These are phyloP conservation scores for Incurvaria masculella DNA, from an alignment of 2,888 invertebrate species.

Conservation along the genomic window DNA sequence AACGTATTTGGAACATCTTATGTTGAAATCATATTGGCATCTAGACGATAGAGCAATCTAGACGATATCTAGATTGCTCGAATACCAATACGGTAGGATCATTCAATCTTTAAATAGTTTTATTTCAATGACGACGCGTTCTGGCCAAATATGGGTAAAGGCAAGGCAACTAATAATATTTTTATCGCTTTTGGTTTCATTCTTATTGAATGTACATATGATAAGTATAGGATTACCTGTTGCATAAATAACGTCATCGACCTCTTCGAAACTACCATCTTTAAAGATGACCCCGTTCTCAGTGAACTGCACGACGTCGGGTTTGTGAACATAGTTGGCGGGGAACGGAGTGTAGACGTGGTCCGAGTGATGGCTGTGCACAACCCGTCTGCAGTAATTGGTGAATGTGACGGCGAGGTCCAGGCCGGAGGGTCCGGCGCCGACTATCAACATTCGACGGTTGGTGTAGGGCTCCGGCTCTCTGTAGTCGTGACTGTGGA, in stretches of 20 bases:
- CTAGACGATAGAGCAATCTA: no score
- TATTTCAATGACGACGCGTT: no score
- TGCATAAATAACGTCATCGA: slow-evolving; percentile 67
- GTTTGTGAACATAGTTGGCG: slow-evolving; percentile 49
- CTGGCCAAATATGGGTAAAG: no score
- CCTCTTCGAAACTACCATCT: slow-evolving; percentile 56
- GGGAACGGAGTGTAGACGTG: slow-evolving; percentile 49
- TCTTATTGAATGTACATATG: no score
- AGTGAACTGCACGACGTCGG: slow-evolving; percentile 47
- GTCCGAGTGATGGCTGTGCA: slow-evolving; percentile 52
- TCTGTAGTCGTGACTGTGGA: slow-evolving; percentile 75
- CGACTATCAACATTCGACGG: slow-evolving; percentile 62
- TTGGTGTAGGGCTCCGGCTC: slow-evolving; percentile 56
- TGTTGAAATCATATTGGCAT: no score
- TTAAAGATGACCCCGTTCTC: slow-evolving; percentile 52
- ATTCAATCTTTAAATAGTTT: no score
- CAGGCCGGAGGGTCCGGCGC: slow-evolving; percentile 70
- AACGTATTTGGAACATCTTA: no score
- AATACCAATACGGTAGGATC: no score
- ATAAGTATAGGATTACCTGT: no score
- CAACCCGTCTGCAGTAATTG: slow-evolving; percentile 41
- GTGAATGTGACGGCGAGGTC: slow-evolving; percentile 69
- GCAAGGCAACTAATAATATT: no score
- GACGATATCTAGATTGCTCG: no score
- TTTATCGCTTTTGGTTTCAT: no score